Percentiles rank a stretch among this genome's conserved stretches.
phyloP scores from a whole-genome alignment of 1,140 invertebrate genomes.

The Heliconius hewitsoni region DNA sequence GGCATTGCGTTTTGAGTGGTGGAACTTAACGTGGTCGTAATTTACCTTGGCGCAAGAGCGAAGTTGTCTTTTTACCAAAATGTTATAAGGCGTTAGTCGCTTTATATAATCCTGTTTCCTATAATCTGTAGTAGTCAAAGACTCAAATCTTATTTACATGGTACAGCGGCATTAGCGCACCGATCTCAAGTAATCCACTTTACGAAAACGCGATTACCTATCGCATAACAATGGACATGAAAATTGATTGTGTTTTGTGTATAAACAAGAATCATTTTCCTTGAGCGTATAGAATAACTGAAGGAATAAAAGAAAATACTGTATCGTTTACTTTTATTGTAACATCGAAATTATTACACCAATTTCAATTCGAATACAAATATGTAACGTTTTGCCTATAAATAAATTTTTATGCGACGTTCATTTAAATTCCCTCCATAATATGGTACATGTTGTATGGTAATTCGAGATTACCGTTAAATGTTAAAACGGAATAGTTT shows the following conservation, averaged over 20 bases:
- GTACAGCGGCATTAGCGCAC: slow-evolving; percentile 35
- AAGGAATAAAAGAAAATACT: slow-evolving; percentile 10
- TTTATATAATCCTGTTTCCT: slow-evolving; percentile 31
- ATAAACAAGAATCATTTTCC: slow-evolving; percentile 31
- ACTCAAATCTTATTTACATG: slow-evolving; percentile 41
- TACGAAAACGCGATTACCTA: slow-evolving; percentile 39
- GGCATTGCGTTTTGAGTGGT: no score
- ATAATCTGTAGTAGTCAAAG: slow-evolving; percentile 37
- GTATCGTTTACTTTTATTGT: slow-evolving; percentile 5
- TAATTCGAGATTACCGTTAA: slow-evolving; percentile 17
- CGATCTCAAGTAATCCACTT: slow-evolving; percentile 39
- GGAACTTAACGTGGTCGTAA: no score
- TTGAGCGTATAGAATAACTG: slow-evolving; percentile 11
- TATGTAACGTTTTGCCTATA: slow-evolving; percentile 3
- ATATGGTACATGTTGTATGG: slow-evolving; percentile 7
- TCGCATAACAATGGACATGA: slow-evolving; percentile 39
- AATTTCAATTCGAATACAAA: slow-evolving; percentile 4
- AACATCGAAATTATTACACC: slow-evolving; percentile 7
- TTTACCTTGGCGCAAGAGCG: no score
- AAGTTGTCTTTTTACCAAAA: no score
- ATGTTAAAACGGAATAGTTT: slow-evolving; percentile 26
- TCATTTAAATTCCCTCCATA: slow-evolving; percentile 2
- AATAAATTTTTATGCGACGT: not conserved
- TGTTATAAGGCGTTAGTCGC: not conserved
- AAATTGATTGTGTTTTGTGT: slow-evolving; percentile 40